Conservation (phyloP, 2,888 invertebrate species). For the Tenthredo scrophulariae region DNA sequence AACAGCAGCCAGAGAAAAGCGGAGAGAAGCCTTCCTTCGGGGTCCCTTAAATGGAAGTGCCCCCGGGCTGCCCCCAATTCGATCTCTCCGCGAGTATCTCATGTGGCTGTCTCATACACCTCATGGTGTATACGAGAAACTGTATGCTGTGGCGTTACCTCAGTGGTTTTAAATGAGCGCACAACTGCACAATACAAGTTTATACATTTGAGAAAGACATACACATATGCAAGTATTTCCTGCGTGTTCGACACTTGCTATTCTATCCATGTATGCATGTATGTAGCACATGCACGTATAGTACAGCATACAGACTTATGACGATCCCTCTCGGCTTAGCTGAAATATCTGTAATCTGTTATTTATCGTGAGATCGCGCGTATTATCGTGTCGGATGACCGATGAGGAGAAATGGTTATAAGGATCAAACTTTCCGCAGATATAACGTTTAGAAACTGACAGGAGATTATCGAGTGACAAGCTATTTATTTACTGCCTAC, state of each 20-base stretch:
- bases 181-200: constrained; percentile 6
- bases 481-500: constrained; percentile 28
- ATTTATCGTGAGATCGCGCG: not conserved
- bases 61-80: constrained; percentile 53
- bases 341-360: not conserved
- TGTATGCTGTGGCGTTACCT: not conserved
- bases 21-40: constrained; percentile 48
- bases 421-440: constrained; percentile 11
- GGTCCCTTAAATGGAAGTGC: constrained; percentile 55
- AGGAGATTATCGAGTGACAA: constrained; percentile 34
- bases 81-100: constrained; percentile 51
- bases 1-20: constrained; percentile 35
- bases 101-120: constrained; percentile 20
- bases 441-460: constrained; percentile 43
- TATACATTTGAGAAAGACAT: not conserved
- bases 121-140: not conserved
- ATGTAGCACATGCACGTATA: too few species aligned
- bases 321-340: not conserved
- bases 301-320: not conserved
- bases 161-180: constrained; percentile 15
- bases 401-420: not conserved
- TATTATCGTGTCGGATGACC: not conserved
- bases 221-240: not conserved
- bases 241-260: not conserved
- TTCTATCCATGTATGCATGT: not conserved